These are phyloP conservation scores for Nyctibius bracteatus DNA, from an alignment of 2,113 vertebrate genomes.

Conservation along the genomic window DNA sequence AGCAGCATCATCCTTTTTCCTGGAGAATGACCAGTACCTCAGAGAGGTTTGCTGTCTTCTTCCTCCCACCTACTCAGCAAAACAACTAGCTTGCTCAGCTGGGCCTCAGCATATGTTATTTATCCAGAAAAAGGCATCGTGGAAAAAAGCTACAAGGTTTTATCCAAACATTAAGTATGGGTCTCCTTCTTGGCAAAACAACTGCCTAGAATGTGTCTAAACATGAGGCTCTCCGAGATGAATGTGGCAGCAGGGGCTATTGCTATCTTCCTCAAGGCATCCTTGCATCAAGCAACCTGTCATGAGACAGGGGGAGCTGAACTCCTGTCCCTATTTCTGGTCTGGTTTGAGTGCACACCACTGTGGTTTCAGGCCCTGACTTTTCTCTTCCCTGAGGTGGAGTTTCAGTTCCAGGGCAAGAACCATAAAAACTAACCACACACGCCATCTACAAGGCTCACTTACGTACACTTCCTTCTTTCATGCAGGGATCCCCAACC, in stretches of 20 bases:
- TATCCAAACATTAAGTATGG: neutral
- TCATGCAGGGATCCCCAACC: neutral
- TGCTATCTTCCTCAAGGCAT: neutral
- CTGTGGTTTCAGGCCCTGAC: neutral
- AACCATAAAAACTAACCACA: neutral
- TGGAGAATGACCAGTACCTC: neutral
- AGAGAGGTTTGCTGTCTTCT: neutral
- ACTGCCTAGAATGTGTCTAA: neutral
- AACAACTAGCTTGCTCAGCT: neutral
- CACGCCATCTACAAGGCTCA: neutral
- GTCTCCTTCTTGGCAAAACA: neutral
- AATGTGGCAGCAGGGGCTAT: neutral
- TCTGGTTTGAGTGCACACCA: neutral
- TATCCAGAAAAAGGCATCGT: neutral
- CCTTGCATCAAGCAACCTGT: neutral
- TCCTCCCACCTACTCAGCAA: neutral
- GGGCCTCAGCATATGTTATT: neutral
- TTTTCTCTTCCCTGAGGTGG: neutral
- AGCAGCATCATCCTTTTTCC: neutral
- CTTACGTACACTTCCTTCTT: rapidly evolving
- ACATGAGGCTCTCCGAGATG: neutral
- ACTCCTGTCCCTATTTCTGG: neutral
- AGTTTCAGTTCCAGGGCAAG: neutral
- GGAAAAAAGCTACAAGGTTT: neutral
- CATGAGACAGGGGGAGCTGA: neutral